Conservation (phyloP, 35 echinoderm and acorn worm species). For the Diadema setosum region DNA sequence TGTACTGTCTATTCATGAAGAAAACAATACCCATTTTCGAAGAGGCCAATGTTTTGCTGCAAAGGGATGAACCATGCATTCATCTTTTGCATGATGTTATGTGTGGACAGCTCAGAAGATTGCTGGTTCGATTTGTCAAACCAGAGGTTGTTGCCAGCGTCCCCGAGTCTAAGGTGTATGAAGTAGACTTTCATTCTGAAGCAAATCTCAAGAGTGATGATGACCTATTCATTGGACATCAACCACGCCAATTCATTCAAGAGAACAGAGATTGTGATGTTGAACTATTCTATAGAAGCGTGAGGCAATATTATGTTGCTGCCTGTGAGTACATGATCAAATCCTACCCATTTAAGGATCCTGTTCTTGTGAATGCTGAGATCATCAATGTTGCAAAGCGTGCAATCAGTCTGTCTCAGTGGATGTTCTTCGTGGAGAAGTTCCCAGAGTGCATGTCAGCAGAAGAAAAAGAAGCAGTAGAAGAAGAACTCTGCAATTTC, state of each 20-base stretch:
- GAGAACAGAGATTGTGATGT: neutral
- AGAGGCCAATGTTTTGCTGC: neutral
- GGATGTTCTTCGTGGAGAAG: slow-evolving; percentile 21
- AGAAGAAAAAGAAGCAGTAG: neutral
- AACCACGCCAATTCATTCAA: neutral
- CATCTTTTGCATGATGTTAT: slow-evolving; percentile 13
- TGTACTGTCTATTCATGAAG: neutral
- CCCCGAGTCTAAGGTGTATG: neutral
- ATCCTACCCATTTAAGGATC: slow-evolving; percentile 17
- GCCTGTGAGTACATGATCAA: slow-evolving; percentile 29
- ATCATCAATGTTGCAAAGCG: neutral
- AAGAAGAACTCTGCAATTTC: slow-evolving; percentile 18
- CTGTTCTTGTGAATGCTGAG: slow-evolving; percentile 8
- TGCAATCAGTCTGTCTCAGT: neutral
- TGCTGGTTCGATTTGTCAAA: slow-evolving; percentile 14
- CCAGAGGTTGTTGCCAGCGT: neutral
- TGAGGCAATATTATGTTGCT: neutral
- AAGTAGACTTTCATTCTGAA: neutral
- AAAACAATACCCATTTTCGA: slow-evolving; percentile 17
- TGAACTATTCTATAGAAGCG: neutral
- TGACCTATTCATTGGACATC: neutral
- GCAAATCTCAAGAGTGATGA: neutral
- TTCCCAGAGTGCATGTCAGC: neutral
- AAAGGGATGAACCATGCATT: slow-evolving; percentile 39
- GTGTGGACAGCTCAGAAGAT: neutral